Conservation (phyloP, 2,888 invertebrate species). For the Pegoplata infirma region DNA sequence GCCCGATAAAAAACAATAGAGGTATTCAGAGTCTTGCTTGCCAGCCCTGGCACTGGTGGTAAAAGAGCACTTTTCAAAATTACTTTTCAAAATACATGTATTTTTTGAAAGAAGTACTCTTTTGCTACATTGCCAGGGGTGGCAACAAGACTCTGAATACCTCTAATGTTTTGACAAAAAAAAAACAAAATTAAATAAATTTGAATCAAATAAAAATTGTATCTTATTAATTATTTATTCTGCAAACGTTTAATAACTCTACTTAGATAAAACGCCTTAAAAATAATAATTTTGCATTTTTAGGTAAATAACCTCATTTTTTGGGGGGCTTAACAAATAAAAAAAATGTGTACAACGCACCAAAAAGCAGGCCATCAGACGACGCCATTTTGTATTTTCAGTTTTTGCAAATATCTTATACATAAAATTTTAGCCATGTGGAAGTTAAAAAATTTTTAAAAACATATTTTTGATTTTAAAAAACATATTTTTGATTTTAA, state of each 20-base stretch:
- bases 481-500: no score
- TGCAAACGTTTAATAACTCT: no score
- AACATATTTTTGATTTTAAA: background rate
- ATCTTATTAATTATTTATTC: no score
- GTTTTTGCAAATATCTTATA: background rate
- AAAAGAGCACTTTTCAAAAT: no score
- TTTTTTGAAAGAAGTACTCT: no score
- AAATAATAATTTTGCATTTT: background rate
- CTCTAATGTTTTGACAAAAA: background rate
- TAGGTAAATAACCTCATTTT: conserved; percentile 44
- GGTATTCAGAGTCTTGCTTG: no score
- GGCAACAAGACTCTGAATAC: no score
- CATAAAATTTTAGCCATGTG: background rate
- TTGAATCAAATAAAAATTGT: no score
- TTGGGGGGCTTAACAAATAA: background rate
- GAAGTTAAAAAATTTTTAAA: background rate
- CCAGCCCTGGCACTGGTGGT: no score
- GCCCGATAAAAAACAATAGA: no score
- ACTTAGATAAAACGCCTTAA: background rate
- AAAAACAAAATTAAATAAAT: background rate
- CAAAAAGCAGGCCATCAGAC: conserved; percentile 51
- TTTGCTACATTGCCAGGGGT: no score
- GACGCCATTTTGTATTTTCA: conserved; percentile 60
- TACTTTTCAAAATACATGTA: no score
- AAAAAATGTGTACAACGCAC: conserved; percentile 32